Base-by-base conservation (phyloP, 2,888 invertebrate species). In the Dicyrtomina minuta region DNA sequence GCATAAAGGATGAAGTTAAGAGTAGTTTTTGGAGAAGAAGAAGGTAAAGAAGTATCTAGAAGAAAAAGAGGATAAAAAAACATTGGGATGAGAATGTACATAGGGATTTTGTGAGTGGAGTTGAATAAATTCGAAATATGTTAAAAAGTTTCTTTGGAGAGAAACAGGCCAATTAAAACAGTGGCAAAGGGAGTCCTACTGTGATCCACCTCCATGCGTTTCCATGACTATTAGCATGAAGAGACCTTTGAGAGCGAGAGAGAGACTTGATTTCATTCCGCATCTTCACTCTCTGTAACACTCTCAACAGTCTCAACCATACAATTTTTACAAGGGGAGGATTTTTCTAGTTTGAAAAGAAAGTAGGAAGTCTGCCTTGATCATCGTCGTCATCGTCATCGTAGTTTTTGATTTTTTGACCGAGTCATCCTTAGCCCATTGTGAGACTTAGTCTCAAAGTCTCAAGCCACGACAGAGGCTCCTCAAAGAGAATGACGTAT, bases 121-220 rank as follows among this genome's bases (percentile, higher is more conserved):
- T 58, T 33, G 33, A 58, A 58, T 39, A 58, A 58, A 39, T 33
- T 27, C n/a, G 13, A 58, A 17, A 15, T 58, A 39, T 58, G 27
- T 53, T 58, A 39, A 20, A 58, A 33, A 20, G 58, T 46, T 20
- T 46, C 46, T n/a, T 17, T 58, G 39, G 27, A 39, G 49, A 62
- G 62, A 39, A 60, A 72, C 69, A 71, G 75, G 72, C 75, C 73
- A 75, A 73, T 75, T 73, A 75, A 73, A 75, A 75, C 71, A 73
- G 72, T 70, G 66, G 71, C 62, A 69, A 68, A 43, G 46, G 67
- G 67, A 39, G 49, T 60, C 67, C 67, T 67, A 60, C 67, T 26
- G 59, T 49, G 67, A 53, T 51, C 60, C 67, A 59, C 49, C 59
- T 60, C 26, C 60, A 55, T 41, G 56, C 49, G 4, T 17, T 41